These are phyloP conservation scores for Cairina moschata DNA, from an alignment of 2,113 vertebrate species.

Conservation along the genomic window DNA sequence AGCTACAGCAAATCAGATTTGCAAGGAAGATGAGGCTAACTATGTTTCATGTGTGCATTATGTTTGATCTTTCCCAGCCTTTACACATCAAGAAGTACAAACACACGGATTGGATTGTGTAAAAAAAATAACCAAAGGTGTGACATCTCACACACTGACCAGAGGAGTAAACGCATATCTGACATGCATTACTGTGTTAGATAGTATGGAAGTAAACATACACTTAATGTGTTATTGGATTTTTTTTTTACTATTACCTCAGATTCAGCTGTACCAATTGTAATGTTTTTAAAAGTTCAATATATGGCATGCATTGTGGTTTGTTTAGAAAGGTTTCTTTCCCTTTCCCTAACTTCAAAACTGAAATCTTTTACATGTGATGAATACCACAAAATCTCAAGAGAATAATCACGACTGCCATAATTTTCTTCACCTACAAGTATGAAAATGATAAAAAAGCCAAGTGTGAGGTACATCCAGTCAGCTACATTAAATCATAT, in stretches of 20 bases:
- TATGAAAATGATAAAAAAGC: background rate
- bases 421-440: background rate
- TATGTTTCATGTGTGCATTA: background rate
- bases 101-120: background rate
- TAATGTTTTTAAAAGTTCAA: background rate
- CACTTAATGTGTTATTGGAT: background rate
- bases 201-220: background rate
- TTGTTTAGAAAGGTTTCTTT: background rate
- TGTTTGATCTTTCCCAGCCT: background rate
- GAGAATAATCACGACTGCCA: background rate
- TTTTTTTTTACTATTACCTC: background rate
- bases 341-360: background rate
- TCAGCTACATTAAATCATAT: background rate
- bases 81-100: background rate
- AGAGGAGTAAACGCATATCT: background rate
- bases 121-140: background rate
- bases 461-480: background rate
- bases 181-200: background rate
- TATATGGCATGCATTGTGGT: background rate
- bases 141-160: background rate
- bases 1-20: background rate
- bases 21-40: background rate
- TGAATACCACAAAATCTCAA: background rate
- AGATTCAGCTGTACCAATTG: background rate
- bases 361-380: background rate